phyloP scores from a whole-genome alignment of 2,888 invertebrate species.

The Agelastica alni region DNA sequence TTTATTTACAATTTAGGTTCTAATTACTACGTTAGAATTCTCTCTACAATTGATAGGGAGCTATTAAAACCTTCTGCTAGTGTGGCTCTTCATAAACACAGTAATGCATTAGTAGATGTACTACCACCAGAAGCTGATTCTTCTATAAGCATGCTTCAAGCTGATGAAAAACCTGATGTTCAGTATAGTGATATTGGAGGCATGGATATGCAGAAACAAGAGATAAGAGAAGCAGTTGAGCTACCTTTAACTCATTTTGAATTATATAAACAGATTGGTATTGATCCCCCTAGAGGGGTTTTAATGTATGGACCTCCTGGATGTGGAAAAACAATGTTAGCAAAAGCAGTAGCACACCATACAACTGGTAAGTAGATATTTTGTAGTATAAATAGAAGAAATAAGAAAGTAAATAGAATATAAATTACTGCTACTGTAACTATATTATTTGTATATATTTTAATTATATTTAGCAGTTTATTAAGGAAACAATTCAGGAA shows the following conservation, averaged over 20 bases:
- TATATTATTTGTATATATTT: no score
- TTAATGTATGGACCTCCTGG: conserved; percentile 99
- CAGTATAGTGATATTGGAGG: conserved; percentile 98
- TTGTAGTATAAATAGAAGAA: no score
- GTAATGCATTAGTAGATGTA: conserved; percentile 99
- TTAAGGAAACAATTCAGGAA: no score
- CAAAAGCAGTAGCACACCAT: conserved; percentile 98
- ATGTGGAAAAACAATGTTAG: conserved; percentile 99
- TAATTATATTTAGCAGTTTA: no score
- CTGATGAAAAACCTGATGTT: conserved; percentile 98
- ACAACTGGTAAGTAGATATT: conserved; percentile 95
- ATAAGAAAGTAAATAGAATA: no score
- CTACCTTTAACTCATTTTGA: conserved; percentile 98
- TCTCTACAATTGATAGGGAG: conserved; percentile 98
- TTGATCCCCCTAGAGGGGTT: conserved; percentile 89
- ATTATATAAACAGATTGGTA: conserved; percentile 97
- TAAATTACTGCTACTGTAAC: no score
- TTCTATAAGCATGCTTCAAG: conserved; percentile 95
- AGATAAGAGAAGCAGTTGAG: conserved; percentile 98
- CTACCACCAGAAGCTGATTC: conserved; percentile 99
- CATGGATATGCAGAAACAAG: conserved; percentile 99
- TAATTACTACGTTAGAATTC: conserved; percentile 97
- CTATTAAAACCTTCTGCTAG: conserved; percentile 96
- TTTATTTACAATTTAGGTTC: no score
- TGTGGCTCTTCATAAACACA: conserved; percentile 98